A percentile compares a stretch with the other conserved stretches of the same genome.
Conservation (phyloP, 2,797 vertebrate genomes). For the Melanogrammus aeglefinus region DNA sequence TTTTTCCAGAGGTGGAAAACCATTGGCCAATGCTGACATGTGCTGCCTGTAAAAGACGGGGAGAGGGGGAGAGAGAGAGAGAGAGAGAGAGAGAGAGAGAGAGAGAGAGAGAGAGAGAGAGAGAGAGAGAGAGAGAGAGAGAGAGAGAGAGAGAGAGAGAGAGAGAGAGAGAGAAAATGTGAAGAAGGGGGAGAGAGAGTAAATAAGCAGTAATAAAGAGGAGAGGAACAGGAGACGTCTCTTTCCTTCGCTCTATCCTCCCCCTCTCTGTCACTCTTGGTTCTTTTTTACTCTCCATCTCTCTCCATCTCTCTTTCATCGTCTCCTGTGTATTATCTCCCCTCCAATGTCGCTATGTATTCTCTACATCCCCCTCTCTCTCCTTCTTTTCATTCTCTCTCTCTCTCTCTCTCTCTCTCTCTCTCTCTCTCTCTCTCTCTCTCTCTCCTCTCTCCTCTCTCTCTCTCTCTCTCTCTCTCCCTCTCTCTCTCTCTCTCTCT, state of each 20-base stretch:
- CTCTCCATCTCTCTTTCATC: too few species aligned
- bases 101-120: background rate
- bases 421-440: background rate
- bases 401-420: background rate
- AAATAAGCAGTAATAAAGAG: background rate
- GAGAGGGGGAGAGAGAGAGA: too few species aligned
- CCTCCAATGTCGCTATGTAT: background rate
- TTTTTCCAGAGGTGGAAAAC: background rate
- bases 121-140: background rate
- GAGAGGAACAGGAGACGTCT: background rate
- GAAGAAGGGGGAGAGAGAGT: background rate
- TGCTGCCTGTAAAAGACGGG: background rate
- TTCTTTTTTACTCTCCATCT: too few species aligned
- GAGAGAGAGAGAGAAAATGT: too few species aligned
- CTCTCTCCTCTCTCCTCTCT: conserved; percentile 11
- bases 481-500: too few species aligned
- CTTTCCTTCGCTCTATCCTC: background rate
- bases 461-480: too few species aligned
- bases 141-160: background rate
- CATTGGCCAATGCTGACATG: background rate
- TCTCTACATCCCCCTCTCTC: background rate
- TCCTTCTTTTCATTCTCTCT: background rate
- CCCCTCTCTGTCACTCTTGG: background rate
- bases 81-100: background rate
- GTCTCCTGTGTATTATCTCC: background rate